These are phyloP conservation scores for Eira barbara DNA, from an alignment of 2,113 vertebrate genomes.

Conservation along the genomic window DNA sequence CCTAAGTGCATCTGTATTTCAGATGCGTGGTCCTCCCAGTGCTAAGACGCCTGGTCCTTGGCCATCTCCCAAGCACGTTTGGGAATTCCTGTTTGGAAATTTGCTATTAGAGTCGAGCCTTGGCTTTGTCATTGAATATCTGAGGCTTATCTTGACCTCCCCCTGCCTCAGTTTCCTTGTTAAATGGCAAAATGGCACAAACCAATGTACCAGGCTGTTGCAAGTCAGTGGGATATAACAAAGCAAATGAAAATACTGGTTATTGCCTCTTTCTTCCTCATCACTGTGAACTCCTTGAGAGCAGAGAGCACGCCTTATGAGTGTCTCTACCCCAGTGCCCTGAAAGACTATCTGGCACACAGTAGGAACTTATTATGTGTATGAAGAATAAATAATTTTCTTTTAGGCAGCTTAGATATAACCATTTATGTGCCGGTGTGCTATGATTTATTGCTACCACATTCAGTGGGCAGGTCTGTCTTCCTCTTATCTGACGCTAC, in stretches of 20 bases:
- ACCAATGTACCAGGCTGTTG: background rate
- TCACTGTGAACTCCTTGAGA: background rate
- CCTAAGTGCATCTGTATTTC: background rate
- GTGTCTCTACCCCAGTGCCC: background rate
- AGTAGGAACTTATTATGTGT: background rate
- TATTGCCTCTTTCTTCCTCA: background rate
- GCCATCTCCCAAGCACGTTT: background rate
- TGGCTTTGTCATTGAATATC: background rate
- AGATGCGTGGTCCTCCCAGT: background rate
- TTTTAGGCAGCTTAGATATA: background rate
- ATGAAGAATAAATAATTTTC: background rate
- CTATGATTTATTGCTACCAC: background rate
- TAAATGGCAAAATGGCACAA: background rate
- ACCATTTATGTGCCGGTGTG: background rate
- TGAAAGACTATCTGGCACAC: background rate
- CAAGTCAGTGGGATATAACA: background rate
- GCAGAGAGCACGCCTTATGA: background rate
- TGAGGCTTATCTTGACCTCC: background rate
- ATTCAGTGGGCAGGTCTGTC: background rate
- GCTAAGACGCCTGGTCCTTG: background rate
- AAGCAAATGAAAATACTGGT: background rate
- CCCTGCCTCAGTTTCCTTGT: background rate
- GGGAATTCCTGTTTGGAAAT: background rate
- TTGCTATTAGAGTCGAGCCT: background rate
- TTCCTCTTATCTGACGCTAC: background rate